Conservation (phyloP, 2,888 invertebrate genomes). For the Trichogramma dendrolimi region DNA sequence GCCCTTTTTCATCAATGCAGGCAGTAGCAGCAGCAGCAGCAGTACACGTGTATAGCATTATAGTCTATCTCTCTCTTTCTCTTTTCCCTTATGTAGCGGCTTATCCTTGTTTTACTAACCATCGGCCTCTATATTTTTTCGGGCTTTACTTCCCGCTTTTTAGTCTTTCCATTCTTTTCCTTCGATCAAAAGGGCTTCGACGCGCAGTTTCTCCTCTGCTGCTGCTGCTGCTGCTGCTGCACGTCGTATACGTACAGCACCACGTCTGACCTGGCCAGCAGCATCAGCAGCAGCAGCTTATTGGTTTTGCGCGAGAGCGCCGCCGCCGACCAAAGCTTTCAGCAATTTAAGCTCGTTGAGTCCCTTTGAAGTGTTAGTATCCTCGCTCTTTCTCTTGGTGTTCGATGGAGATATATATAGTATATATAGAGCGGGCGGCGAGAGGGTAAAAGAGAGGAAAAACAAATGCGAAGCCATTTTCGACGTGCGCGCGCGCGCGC, state of each 20-base stretch:
- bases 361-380: constrained; percentile 31
- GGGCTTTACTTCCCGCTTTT: constrained; percentile 20
- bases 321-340: constrained; percentile 33
- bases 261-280: too few relatives aligned
- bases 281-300: constrained; percentile 32
- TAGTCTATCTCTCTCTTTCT: background rate
- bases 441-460: too few relatives aligned
- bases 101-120: too few relatives aligned
- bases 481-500: too few relatives aligned
- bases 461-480: too few relatives aligned
- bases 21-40: background rate
- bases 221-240: background rate
- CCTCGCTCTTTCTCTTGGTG: background rate
- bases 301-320: constrained; percentile 34
- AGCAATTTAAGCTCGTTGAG: constrained; percentile 33
- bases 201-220: background rate
- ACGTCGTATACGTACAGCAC: too few relatives aligned
- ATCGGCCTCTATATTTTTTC: too few relatives aligned
- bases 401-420: too few relatives aligned
- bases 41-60: background rate
- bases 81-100: background rate
- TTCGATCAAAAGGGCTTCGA: constrained; percentile 38
- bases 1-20: constrained; percentile 16
- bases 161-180: constrained; percentile 36
- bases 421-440: too few relatives aligned